Conservation (phyloP, 2,888 invertebrate genomes). For the Heliconius aoede region DNA sequence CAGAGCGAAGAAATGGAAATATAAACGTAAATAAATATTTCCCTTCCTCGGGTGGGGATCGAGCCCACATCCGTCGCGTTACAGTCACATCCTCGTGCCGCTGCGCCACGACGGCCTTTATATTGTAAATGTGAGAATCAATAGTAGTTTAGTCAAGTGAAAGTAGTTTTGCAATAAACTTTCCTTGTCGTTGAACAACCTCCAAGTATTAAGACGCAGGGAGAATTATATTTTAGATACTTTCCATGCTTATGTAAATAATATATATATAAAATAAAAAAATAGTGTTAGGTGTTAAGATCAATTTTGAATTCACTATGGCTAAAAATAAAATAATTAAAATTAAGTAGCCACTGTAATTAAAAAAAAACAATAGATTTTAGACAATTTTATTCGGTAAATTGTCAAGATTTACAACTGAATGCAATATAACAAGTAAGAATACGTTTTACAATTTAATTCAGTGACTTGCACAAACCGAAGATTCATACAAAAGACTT, state of each 20-base stretch:
- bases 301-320: no score
- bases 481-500: slow-evolving; percentile 51
- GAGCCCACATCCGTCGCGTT: no score
- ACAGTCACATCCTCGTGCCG: no score
- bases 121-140: slow-evolving; percentile 48
- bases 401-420: not conserved
- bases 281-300: no score
- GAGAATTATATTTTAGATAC: not conserved
- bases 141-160: slow-evolving; percentile 60
- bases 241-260: not conserved
- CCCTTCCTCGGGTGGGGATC: no score
- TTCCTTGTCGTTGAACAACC: slow-evolving; percentile 59
- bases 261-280: not conserved
- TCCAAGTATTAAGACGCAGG: slow-evolving; percentile 49
- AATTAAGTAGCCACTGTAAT: not conserved
- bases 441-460: slow-evolving; percentile 10
- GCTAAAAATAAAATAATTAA: not conserved
- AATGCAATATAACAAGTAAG: not conserved
- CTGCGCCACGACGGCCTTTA: no score
- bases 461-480: slow-evolving; percentile 5
- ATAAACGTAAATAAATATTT: no score
- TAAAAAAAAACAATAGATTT: not conserved
- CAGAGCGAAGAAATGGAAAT: no score
- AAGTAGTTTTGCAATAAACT: slow-evolving; percentile 72
- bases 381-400: not conserved